Conservation (phyloP, 2,113 vertebrate species). For the Vulpes ferrilata region DNA sequence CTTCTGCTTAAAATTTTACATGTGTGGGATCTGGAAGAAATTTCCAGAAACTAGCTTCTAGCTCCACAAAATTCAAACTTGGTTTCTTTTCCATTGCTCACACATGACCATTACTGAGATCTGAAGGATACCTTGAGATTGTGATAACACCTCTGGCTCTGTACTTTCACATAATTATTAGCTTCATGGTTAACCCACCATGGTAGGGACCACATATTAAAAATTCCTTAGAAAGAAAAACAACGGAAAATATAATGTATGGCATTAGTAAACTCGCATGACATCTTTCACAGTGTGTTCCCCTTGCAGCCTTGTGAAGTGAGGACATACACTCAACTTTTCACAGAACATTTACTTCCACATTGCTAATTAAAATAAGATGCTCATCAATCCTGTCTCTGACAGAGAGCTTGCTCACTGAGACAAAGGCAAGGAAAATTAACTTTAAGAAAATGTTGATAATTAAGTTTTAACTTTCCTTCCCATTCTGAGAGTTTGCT, state of each 20-base stretch:
- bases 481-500: conserved; percentile 32
- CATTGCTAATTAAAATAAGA: conserved; percentile 71
- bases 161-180: not conserved
- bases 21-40: not conserved
- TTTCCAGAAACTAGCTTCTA: not conserved
- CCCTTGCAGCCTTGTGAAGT: not conserved
- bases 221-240: not conserved
- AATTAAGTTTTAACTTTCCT: conserved; percentile 69
- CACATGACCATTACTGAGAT: not conserved
- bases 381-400: conserved; percentile 70
- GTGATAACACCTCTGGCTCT: not conserved
- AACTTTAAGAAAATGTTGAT: conserved; percentile 72
- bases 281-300: conserved; percentile 46
- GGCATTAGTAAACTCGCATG: not conserved
- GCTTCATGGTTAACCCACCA: not conserved
- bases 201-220: not conserved
- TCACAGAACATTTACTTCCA: conserved; percentile 76
- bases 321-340: conserved; percentile 51
- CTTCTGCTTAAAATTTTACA: not conserved
- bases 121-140: not conserved
- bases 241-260: conserved; percentile 31
- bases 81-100: not conserved
- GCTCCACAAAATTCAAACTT: not conserved
- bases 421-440: conserved; percentile 76
- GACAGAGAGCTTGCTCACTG: conserved; percentile 29